These are phyloP conservation scores for Euphydryas editha DNA, from an alignment of 2,888 invertebrate genomes.

Conservation along the genomic window DNA sequence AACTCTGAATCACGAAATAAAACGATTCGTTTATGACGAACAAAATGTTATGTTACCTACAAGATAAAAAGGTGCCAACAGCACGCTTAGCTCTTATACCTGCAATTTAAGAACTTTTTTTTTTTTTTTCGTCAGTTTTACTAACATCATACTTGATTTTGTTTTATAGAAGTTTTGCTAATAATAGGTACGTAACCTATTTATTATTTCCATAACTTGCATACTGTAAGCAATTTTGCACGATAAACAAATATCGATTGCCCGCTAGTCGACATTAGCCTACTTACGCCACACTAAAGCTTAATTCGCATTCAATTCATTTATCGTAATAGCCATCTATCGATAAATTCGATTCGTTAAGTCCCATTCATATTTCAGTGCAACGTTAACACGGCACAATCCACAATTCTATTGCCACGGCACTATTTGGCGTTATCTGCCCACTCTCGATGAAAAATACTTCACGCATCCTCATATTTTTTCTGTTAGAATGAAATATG, in stretches of 20 bases:
- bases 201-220: neutral
- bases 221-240: neutral
- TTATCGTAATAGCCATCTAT: conserved; percentile 23
- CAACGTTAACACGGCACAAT: conserved; percentile 33
- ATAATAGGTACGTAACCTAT: too few species aligned
- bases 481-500: conserved; percentile 52
- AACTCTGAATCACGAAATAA: too few species aligned
- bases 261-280: conserved; percentile 7
- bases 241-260: conserved; percentile 11
- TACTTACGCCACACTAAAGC: conserved; percentile 1
- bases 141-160: neutral
- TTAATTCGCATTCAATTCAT: conserved; percentile 19
- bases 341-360: conserved; percentile 29
- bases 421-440: conserved; percentile 39
- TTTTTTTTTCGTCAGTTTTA: neutral
- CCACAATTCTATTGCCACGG: conserved; percentile 46
- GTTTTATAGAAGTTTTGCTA: neutral
- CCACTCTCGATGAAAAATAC: conserved; percentile 45
- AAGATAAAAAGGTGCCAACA: conserved; percentile 7
- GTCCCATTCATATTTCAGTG: conserved; percentile 31
- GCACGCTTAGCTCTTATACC: neutral
- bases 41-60: conserved; percentile 2
- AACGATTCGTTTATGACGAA: neutral
- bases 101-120: neutral
- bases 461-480: conserved; percentile 49